Evolutionary conservation across 2,888 invertebrate species (phyloP).

Genomic region (Creontiades dilutus): DNA sequence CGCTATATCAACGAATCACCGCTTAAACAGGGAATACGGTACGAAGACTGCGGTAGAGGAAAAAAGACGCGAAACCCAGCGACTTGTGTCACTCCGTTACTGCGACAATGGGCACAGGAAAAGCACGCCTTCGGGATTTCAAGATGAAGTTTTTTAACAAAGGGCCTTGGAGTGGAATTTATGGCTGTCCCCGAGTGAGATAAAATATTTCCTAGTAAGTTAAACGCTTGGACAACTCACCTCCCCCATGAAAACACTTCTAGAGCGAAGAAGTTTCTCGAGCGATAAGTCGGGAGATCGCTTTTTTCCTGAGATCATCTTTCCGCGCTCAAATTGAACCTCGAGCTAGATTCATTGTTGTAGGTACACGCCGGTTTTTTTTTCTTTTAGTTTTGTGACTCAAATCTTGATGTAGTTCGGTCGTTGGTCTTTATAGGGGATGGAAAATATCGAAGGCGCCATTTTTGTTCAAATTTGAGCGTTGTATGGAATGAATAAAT

Average conservation of each 20-base stretch:
- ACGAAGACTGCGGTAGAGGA: background rate
- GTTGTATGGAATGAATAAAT: too few relatives aligned
- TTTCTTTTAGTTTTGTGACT: too few relatives aligned
- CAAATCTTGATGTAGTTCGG: too few relatives aligned
- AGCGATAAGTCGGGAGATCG: constrained; percentile 6
- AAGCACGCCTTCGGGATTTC: constrained; percentile 36
- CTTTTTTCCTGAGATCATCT: background rate
- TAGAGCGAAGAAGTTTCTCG: constrained; percentile 42
- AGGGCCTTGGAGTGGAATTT: constrained; percentile 46
- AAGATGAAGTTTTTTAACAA: constrained; percentile 34
- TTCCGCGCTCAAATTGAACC: constrained; percentile 14
- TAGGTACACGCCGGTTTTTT: too few relatives aligned
- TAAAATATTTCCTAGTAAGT: constrained; percentile 60
- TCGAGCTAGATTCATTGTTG: background rate
- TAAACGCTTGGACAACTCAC: constrained; percentile 51
- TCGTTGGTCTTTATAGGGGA: too few relatives aligned
- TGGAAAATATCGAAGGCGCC: too few relatives aligned
- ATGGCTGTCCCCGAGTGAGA: constrained; percentile 47
- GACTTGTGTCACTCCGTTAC: background rate
- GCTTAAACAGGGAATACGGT: too few relatives aligned
- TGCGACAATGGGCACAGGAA: constrained; percentile 14
- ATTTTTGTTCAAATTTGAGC: too few relatives aligned
- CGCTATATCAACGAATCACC: too few relatives aligned
- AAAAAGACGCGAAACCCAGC: background rate
- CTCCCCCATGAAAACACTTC: constrained; percentile 31